A percentile compares a stretch with the other conserved stretches of the same genome.
phyloP scores from a whole-genome alignment of 2,113 vertebrate genomes.

The Redunca redunca region DNA sequence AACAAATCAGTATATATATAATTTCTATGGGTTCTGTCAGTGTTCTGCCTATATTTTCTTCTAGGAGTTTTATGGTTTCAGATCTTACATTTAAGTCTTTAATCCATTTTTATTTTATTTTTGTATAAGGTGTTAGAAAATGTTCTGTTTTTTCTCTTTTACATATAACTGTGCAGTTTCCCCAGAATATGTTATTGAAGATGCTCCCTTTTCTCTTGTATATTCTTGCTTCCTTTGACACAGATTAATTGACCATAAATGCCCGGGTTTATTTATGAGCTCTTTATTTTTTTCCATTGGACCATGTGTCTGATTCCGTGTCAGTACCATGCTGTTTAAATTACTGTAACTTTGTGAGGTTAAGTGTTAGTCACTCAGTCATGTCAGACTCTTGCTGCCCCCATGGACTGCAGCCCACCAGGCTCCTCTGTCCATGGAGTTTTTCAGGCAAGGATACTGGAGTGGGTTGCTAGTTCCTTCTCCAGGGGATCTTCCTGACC shows the following conservation, averaged over 20 bases:
- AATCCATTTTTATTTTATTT: no score
- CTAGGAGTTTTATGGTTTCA: neutral
- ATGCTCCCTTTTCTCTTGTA: neutral
- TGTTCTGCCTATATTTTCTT: neutral
- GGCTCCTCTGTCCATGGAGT: neutral
- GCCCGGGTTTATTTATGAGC: neutral
- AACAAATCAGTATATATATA: neutral
- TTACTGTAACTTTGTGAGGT: neutral
- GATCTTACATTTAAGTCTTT: neutral
- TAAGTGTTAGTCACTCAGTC: neutral
- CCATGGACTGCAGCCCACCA: neutral
- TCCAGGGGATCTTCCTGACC: neutral
- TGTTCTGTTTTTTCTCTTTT: no score
- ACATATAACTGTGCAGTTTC: neutral
- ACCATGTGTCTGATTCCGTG: rapidly evolving
- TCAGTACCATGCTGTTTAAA: neutral
- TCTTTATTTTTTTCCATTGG: neutral
- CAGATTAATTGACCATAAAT: neutral
- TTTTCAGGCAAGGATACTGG: neutral
- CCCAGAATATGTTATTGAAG: neutral
- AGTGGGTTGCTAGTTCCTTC: neutral
- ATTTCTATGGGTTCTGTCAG: neutral
- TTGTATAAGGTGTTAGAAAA: no score
- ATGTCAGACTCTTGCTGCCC: neutral
- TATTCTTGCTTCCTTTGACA: neutral